Base-by-base conservation (phyloP, 2,113 vertebrate species). In the Indicator indicator region DNA sequence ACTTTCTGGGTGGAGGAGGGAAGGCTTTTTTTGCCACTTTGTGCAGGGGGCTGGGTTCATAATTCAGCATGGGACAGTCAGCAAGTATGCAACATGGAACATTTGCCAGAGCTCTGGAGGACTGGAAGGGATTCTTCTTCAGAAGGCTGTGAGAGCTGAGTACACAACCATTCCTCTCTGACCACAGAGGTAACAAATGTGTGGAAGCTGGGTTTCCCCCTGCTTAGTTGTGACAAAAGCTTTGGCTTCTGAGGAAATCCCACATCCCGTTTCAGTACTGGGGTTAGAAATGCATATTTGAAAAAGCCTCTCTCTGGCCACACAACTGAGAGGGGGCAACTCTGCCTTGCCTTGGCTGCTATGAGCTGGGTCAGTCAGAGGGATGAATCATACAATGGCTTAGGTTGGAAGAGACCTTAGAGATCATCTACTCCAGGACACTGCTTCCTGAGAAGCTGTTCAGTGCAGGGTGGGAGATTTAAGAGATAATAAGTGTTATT, bases 81-180 rank as follows among this genome's bases (percentile, higher is more conserved):
- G 73, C 86, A 90, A 93, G 70, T 75, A 95, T 75, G 86, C 16
- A 10, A 33, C 81, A 28, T 4, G 91, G 93, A 94, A 77, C 70
- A 70, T 64, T 64, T 90, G 88, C 92, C 95, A 94, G 60, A 78
- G 76, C 80, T 96, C 85, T 93, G 82, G 82, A 93, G 63, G 40
- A 76, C 77, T 91, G 82, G 91, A 92, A 91, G 82, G 73, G 75
- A 88, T 93, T 94, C 40, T 52, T 52, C 42, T 93, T 95, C 75
- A 82, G 63, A 83, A 70, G 36, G 36, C 88, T 94, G 33, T 30
- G 68, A 87, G 52, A 24, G 81, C 90, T 71, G 79, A 80, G 55
- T 83, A 63, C 64, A 63, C 72, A 88, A 21, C 55, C 83, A 27
- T 55, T 83, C 32, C 79, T 69, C 78, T 69, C 79, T 88, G 40